Conservation (phyloP, 2,113 vertebrate species). For the Muscicapa adusta region DNA sequence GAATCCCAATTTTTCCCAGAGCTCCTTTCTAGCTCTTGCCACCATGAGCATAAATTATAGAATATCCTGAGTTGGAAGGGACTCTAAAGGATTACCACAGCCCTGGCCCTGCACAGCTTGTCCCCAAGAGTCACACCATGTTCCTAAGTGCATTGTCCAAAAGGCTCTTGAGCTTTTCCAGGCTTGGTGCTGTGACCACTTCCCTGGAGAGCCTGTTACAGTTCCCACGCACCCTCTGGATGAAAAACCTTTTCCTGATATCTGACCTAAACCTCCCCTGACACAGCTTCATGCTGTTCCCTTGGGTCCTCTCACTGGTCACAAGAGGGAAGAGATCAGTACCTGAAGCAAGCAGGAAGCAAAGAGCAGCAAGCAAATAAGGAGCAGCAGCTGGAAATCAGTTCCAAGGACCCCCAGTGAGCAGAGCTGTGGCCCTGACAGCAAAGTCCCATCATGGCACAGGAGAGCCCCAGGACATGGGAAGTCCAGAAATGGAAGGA, state of each 20-base stretch:
- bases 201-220: not conserved
- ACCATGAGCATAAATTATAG: not conserved
- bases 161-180: not conserved
- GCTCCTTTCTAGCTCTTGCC: not conserved
- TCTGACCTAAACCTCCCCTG: not conserved
- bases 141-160: not conserved
- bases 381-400: not conserved
- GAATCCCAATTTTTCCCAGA: not conserved
- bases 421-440: rapidly evolving
- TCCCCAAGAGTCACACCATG: not conserved
- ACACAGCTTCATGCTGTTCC: not conserved
- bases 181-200: not conserved
- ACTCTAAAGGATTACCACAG: not conserved
- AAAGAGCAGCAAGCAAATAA: not conserved
- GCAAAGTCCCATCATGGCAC: not conserved
- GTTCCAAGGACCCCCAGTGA: rapidly evolving
- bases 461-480: rapidly evolving
- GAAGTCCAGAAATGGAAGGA: not conserved
- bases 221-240: not conserved
- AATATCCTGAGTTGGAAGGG: not conserved
- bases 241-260: not conserved
- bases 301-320: not conserved
- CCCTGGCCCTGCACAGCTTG: not conserved
- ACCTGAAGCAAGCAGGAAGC: not conserved
- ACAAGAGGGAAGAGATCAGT: not conserved